Base-by-base conservation (phyloP, 2,113 vertebrate genomes). In the Platichthys stellatus region DNA sequence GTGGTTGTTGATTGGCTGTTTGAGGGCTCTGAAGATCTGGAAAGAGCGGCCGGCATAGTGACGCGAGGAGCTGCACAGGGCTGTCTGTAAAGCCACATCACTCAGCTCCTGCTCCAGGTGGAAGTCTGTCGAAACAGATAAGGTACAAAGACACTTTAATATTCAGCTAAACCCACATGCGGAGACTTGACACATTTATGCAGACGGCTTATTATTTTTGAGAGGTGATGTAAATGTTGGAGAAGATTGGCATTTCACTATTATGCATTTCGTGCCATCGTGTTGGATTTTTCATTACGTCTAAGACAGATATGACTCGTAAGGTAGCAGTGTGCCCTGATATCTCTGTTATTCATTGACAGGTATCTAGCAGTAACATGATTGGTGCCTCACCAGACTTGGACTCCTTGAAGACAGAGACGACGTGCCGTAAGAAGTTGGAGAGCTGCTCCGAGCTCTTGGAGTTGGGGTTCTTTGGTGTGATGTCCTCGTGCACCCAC, bases 401-500 rank as follows among this genome's bases (percentile, higher is more conserved):
- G 71, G 97, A 96, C 85, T 99, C 98, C 90, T 97, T 99, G 93
- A 99, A 98, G 11, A 99, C 96, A 9, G 97, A 99, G 10, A 99
- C 91, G 62, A 99, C 94, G 23, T 99, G 98, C 15, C 96, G 96
- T 7, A 99, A 94, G 91, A 99, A 99, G 91, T 97, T 98, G 74
- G 95, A 94, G 64, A 99, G 97, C 78, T 99, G 98, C 56, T 99
- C 98, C 0, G 97, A 94, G 77, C 98, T 99, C 91, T 97, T 97
- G 28, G 96, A 98, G 92, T 97, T 98, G 83, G 97, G 97, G 84
- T 99, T 99, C 92, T 98, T 99, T 59, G 98, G 97, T 5, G 97
- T 97, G 92, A 99, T 98, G 92, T 99, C 98, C 92, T 99, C 98
- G 31, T 99, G 98, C 91, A 96, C 96, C 98, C 98, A 99, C 72